Base-by-base conservation (phyloP, 2,797 vertebrate genomes). In the Sebastes kiyomatsui region DNA sequence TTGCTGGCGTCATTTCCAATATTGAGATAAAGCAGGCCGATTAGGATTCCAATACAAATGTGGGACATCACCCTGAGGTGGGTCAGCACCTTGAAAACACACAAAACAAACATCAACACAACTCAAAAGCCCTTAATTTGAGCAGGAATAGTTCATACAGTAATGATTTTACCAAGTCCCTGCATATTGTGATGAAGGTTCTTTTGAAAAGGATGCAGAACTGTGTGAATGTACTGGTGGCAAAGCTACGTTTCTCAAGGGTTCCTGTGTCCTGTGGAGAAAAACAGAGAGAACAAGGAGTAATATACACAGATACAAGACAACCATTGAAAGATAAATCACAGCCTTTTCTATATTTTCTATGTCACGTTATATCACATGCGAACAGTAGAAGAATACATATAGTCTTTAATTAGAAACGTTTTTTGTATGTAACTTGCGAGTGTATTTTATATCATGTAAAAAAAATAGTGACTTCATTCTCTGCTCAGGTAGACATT, bases 161-260 rank as follows among this genome's bases (percentile, higher is more conserved):
- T 10, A 2, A 28, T 61, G 18, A 1, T 56, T 87, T 95, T 95
- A 99, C 98, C 96, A 76, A 96, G 93, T 99, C 99, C 92, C 99
- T 96, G 78, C 97, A 96, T 96, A 99, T 99, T 61, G 97, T 99
- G 66, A 97, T 66, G 69, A 99, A 99, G 56, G 97, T 99, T 88
- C 99, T 97, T 93, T 97, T 97, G 95, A 99, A 99, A 89, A 99
- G 98, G 92, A 99, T 98, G 92, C 98, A 96, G 96, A 99, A 99
- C 94, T 99, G 99, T 22, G 97, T 99, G 60, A 97, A 94, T 68
- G 97, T 96, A 92, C 97, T 99, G 83, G 98, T 99, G 82, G 98
- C 97, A 83, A 99, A 99, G 0, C 97, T 99, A 83, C 97, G 97
- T 87, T 98, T 99, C 94, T 99, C 98, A 0, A 98, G 97, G 71